Base-by-base conservation (phyloP, 2,888 invertebrate species). In the Pseudanteris insignis region DNA sequence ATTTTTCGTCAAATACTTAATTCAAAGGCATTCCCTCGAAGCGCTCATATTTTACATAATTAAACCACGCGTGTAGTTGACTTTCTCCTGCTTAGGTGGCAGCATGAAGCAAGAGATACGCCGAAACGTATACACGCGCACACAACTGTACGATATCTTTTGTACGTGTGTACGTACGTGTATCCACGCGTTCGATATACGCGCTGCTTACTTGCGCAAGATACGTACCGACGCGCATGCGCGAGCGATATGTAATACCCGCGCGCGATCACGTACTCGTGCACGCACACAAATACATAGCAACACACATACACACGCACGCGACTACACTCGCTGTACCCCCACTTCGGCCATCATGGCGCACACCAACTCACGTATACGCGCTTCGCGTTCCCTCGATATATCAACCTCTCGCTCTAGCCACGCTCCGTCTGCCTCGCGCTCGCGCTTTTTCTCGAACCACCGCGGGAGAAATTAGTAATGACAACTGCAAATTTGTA, bases 161-260 rank as follows among this genome's bases (percentile, higher is more conserved):
- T n/a, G n/a, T n/a, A 11, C 13, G 37, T n/a, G 8, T 25, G 11
- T 25, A 24, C 8, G 11, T 25, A 24, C 4, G 12, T n/a, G 25
- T 46, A 36, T 26, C 28, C 43, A 46, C 25, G 43, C 58, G 59
- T 40, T 51, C 58, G 54, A 48, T 57, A 67, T 64, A 63, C 64
- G 63, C 53, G 55, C 46, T 54, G 54, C 54, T 58, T 66, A 65
- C 69, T 70, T 71, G 68, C 70, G 70, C 68, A 70, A 69, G 63
- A 69, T 64, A 55, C 63, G 53, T 51, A 46, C 28, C 62, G 59
- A 61, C 69, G 63, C 67, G 64, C 63, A 63, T 66, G 66, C 65
- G 66, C 65, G 43, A 46, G 32, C 26, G 34, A 51, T 50, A 46
- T 50, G 36, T 53, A 53, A 32, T 46, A 48, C 40, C 11, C 30